Base-by-base conservation (phyloP, 1,140 invertebrate species). In the Dendroctonus valens region DNA sequence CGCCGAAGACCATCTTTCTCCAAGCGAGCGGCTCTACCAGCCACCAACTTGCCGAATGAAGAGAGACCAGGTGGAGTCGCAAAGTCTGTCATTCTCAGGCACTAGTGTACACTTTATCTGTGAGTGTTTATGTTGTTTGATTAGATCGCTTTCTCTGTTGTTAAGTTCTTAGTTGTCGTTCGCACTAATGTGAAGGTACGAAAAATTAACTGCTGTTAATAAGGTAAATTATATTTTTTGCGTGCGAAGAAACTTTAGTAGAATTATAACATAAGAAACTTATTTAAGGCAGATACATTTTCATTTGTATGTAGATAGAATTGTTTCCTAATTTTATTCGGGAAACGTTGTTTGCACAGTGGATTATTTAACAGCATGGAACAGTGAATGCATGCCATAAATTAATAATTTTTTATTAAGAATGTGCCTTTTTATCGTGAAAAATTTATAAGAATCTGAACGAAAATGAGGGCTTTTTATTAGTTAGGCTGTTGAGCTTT, bases 1-100 rank as follows among this genome's bases (percentile, higher is more conserved):
- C 38, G n/a, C 41, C 59, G 62, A 72, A 74, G 73, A 70, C 70
- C 70, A 51, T 69, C 69, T 59, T 73, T 74, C 73, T 73, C 60
- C 73, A 73, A 65, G 62, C 70, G 70, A 74, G 73, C 67, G 68
- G 70, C 66, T 68, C 74, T 40, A 67, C 65, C 50, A 69, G 52
- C 68, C 58, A 60, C 46, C 58, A 60, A 48, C 55, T 58, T 58
- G 57, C 58, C 71, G 57, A 65, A 53, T 67, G 59, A 67, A 38
- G 63, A 69, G 42, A 68, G 52, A 48, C 66, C 44, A 53, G 53
- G 70, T 57, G 69, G 44, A 59, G 70, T 58, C 69, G 74, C 65
- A 70, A 70, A 58, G 11, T 15, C 59, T 12, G 59, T 62, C 12
- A 62, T 37, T 40, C 15, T 52, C 59, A 69, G 62, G 48, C 66